A percentile compares a stretch with the other conserved stretches of the same genome.
These are phyloP conservation scores for Himantopus leucocephalus DNA, from an alignment of 2,113 vertebrate species.

Conservation along the genomic window DNA sequence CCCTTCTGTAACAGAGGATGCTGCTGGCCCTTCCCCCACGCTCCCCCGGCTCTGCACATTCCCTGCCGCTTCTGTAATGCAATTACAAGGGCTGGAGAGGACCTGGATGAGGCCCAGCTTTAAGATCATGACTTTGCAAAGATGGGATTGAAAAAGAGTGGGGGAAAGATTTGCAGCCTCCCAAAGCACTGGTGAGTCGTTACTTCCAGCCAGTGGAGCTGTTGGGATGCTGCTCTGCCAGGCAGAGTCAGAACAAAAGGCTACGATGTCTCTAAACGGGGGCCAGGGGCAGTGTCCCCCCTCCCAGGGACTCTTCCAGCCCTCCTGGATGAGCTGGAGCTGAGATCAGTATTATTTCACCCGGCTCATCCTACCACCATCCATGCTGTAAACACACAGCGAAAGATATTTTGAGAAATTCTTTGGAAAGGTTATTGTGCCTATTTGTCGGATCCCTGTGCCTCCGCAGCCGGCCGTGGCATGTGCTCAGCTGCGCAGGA, in stretches of 20 bases:
- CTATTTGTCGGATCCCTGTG: background rate
- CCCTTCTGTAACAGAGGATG: background rate
- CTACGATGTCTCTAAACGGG: background rate
- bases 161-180: background rate
- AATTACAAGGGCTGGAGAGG: background rate
- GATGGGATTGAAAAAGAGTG: background rate
- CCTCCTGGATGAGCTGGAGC: background rate
- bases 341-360: background rate
- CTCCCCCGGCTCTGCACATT: background rate
- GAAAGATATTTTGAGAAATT: slow-evolving; percentile 26
- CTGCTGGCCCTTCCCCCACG: background rate
- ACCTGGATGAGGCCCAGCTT: background rate
- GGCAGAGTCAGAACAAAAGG: background rate
- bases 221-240: background rate
- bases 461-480: background rate
- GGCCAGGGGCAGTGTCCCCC: background rate
- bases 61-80: background rate
- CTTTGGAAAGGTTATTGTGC: background rate
- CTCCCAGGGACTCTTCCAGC: background rate
- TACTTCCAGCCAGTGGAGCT: background rate
- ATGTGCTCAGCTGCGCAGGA: slow-evolving; percentile 26
- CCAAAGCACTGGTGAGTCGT: rapidly evolving
- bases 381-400: background rate
- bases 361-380: background rate
- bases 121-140: slow-evolving; percentile 4